A percentile compares a stretch with the other conserved stretches of the same genome.
phyloP scores from a whole-genome alignment of 1,140 invertebrate genomes.

The Lineus longissimus region DNA sequence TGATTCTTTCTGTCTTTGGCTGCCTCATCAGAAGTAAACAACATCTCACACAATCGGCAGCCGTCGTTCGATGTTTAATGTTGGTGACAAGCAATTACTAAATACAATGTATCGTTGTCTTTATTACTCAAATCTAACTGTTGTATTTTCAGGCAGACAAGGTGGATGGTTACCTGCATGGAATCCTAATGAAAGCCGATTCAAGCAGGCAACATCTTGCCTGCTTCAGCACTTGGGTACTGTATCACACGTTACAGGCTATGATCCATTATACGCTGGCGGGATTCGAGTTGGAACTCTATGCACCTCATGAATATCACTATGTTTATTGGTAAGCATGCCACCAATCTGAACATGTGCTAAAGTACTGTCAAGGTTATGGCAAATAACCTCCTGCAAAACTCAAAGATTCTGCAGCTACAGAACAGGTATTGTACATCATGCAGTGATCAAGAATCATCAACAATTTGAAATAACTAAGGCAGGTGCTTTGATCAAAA shows the following conservation, averaged over 20 bases:
- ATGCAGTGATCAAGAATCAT: too few species aligned
- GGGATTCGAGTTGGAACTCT: conserved; percentile 92
- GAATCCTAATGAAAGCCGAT: conserved; percentile 66
- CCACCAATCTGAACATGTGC: background rate
- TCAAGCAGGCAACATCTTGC: conserved; percentile 68
- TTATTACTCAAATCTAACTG: too few species aligned
- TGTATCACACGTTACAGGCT: conserved; percentile 91
- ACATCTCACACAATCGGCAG: too few species aligned
- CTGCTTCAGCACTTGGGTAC: conserved; percentile 91
- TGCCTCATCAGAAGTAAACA: too few species aligned
- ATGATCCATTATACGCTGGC: conserved; percentile 93
- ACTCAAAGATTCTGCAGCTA: too few species aligned
- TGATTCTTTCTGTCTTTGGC: too few species aligned
- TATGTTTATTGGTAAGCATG: conserved; percentile 81
- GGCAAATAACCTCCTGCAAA: too few species aligned
- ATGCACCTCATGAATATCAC: conserved; percentile 93
- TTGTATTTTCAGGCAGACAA: conserved; percentile 78
- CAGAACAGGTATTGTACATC: conserved; percentile 10
- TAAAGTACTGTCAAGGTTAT: background rate
- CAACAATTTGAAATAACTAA: too few species aligned
- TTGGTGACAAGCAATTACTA: too few species aligned
- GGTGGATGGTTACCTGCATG: conserved; percentile 79
- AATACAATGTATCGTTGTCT: too few species aligned
- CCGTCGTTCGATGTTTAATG: too few species aligned
- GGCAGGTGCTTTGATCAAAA: too few species aligned